Evolutionary conservation across 2,113 vertebrate genomes (phyloP).

Genomic region (Microcebus griseorufus): DNA sequence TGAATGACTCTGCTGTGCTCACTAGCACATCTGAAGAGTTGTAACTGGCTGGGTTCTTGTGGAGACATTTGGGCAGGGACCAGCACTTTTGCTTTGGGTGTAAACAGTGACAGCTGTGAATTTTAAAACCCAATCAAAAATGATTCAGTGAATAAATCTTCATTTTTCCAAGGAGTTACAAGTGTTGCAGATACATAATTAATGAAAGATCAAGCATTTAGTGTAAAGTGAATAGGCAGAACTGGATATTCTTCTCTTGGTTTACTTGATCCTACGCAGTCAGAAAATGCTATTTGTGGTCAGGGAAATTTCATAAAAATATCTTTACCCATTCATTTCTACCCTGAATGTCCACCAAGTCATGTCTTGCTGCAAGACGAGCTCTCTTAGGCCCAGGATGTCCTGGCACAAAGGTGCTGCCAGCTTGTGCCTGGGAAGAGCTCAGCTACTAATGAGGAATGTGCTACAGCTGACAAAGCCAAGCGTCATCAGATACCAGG

Average conservation of each 20-base stretch:
- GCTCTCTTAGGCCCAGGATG: background rate
- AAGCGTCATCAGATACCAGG: background rate
- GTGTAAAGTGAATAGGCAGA: background rate
- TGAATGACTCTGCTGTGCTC: background rate
- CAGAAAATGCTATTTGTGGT: background rate
- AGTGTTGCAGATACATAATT: background rate
- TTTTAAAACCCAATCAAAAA: conserved; percentile 22
- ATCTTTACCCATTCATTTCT: background rate
- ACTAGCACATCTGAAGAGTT: background rate
- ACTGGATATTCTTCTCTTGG: background rate
- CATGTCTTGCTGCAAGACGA: background rate
- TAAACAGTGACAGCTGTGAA: conserved; percentile 34
- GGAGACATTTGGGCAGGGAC: background rate
- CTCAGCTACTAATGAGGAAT: background rate
- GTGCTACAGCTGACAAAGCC: background rate
- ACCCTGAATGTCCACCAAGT: background rate
- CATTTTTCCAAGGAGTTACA: background rate
- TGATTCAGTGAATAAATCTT: background rate
- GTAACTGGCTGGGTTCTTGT: background rate
- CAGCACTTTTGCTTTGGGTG: background rate
- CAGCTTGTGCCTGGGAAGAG: background rate
- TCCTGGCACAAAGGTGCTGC: background rate
- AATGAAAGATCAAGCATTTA: background rate
- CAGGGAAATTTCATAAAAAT: background rate
- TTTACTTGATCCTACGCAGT: background rate